phyloP scores from a whole-genome alignment of 2,113 vertebrate species.

The Hoplias malabaricus region DNA sequence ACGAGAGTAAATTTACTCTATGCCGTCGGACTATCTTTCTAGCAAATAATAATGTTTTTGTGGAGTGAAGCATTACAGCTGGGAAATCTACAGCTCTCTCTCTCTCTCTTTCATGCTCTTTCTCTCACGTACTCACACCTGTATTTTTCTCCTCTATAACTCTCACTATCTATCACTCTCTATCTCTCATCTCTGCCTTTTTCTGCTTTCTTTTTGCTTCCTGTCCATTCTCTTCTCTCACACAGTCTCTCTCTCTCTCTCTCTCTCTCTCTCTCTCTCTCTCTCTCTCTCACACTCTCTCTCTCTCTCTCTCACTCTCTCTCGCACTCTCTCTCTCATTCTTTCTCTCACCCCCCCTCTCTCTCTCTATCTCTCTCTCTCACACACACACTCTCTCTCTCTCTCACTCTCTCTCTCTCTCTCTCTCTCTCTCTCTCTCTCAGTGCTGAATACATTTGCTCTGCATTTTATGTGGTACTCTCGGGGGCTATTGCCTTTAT shows the following conservation, averaged over 20 bases:
- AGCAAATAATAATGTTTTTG: constrained; percentile 46
- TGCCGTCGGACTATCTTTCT: constrained; percentile 6
- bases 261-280: constrained; percentile 25
- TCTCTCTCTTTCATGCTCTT: not conserved
- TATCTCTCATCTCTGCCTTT: constrained; percentile 21
- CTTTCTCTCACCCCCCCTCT: too few relatives aligned
- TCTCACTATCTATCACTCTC: not conserved
- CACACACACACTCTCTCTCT: too few relatives aligned
- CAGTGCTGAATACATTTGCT: constrained; percentile 43
- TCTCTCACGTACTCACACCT: too few relatives aligned
- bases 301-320: not conserved
- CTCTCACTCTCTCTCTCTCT: not conserved
- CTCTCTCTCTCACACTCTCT: constrained; percentile 18
- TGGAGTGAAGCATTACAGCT: constrained; percentile 19
- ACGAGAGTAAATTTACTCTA: constrained; percentile 36
- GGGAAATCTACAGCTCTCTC: not conserved
- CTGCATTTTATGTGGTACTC: constrained; percentile 54
- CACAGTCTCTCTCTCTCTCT: not conserved
- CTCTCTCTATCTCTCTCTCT: too few relatives aligned
- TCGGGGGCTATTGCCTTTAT: constrained; percentile 57
- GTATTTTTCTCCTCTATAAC: constrained; percentile 30
- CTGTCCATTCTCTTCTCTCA: not conserved
- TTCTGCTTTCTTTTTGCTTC: constrained; percentile 5
- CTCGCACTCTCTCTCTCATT: too few relatives aligned
- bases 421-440: constrained; percentile 22